phyloP scores from a whole-genome alignment of 2,797 vertebrate species.

The Myioborus miniatus region DNA sequence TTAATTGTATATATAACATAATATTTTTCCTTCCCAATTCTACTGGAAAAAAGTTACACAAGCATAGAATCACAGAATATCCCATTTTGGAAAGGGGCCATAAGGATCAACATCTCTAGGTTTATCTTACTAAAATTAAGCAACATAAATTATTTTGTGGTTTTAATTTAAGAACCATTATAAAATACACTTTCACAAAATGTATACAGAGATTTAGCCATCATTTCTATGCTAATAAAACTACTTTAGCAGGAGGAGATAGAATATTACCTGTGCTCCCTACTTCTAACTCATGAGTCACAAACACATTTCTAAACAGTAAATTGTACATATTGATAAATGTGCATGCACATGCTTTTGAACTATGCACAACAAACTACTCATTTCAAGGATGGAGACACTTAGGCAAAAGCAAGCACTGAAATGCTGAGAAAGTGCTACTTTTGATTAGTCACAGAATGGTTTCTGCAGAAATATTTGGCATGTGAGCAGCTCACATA shows the following conservation, averaged over 20 bases:
- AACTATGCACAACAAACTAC: not conserved
- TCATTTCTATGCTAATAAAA: not conserved
- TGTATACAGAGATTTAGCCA: not conserved
- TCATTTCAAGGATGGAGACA: not conserved
- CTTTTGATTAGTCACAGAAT: not conserved
- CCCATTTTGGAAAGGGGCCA: not conserved
- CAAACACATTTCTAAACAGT: not conserved
- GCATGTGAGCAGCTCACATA: not conserved
- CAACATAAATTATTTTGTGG: not conserved
- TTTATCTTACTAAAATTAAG: not conserved
- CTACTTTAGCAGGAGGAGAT: not conserved
- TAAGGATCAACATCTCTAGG: not conserved
- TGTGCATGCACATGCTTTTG: not conserved
- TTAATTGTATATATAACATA: not conserved
- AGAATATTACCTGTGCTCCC: not conserved
- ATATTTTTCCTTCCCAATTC: not conserved
- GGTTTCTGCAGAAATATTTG: not conserved
- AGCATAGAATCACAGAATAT: not conserved
- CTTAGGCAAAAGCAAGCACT: not conserved
- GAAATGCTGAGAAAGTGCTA: not conserved
- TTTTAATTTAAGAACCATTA: not conserved
- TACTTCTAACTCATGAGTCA: not conserved
- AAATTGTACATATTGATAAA: not conserved
- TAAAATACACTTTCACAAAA: not conserved
- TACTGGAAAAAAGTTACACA: not conserved